Percentiles rank a stretch among this genome's conserved stretches.
These are phyloP conservation scores for Chiloscyllium plagiosum DNA, from an alignment of 2,113 vertebrate genomes.

Conservation along the genomic window DNA sequence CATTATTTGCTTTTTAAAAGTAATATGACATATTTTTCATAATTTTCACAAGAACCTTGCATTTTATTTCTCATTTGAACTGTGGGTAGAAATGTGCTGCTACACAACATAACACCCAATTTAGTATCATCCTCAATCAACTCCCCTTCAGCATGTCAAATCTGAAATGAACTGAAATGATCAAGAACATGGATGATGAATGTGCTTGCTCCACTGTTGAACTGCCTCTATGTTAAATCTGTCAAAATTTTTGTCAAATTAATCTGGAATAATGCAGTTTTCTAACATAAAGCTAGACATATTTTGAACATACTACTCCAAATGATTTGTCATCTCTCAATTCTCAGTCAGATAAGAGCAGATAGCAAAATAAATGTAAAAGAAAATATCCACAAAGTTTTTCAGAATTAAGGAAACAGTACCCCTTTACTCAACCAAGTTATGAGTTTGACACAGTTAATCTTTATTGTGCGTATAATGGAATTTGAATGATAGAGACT, in stretches of 20 bases:
- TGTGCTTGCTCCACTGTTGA: background rate
- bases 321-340: background rate
- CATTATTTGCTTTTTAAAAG: background rate
- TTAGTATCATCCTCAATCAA: background rate
- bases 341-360: background rate
- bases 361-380: background rate
- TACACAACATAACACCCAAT: constrained; percentile 47
- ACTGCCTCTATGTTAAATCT: background rate
- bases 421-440: too few species aligned
- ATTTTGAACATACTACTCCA: background rate
- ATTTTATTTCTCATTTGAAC: constrained; percentile 48
- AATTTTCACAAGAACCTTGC: background rate
- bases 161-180: background rate
- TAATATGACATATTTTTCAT: background rate
- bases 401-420: background rate
- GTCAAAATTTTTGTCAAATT: background rate
- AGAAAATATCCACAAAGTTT: background rate
- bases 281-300: background rate
- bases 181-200: background rate
- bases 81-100: constrained; percentile 52
- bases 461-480: background rate
- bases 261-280: background rate
- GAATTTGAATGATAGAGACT: background rate
- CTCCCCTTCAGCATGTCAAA: background rate
- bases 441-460: background rate